A percentile compares a stretch with the other conserved stretches of the same genome.
Conservation (phyloP, 2,888 invertebrate species). For the Lithophane ornitopus region DNA sequence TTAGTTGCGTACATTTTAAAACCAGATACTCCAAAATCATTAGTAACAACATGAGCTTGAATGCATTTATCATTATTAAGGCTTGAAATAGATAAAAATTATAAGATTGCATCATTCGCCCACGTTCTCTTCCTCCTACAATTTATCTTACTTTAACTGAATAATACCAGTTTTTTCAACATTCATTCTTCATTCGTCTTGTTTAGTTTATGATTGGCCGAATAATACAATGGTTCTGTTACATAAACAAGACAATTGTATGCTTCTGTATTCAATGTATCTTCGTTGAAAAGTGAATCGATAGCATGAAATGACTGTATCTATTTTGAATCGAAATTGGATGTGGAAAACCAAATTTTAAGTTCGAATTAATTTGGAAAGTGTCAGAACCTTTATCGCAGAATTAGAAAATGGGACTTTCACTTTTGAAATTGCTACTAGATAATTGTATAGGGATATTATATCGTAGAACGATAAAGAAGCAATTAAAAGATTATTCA, state of each 20-base stretch:
- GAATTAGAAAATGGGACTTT: slow-evolving; percentile 42
- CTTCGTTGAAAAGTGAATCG: slow-evolving; percentile 30
- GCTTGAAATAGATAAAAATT: slow-evolving; percentile 60
- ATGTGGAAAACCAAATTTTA: slow-evolving; percentile 15
- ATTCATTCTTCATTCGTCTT: slow-evolving; percentile 53
- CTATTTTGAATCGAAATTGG: slow-evolving; percentile 22
- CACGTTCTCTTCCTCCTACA: slow-evolving; percentile 44
- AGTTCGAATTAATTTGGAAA: slow-evolving; percentile 20
- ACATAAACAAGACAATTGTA: slow-evolving; percentile 26
- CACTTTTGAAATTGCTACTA: slow-evolving; percentile 60
- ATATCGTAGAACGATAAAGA: slow-evolving; percentile 38
- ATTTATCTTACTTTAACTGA: slow-evolving; percentile 64
- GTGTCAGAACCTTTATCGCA: slow-evolving; percentile 25
- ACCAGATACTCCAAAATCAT: slow-evolving; percentile 33
- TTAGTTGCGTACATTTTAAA: background rate
- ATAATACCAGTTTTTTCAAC: slow-evolving; percentile 57
- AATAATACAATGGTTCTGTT: slow-evolving; percentile 45
- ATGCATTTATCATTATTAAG: slow-evolving; percentile 64
- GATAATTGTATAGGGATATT: slow-evolving; percentile 49
- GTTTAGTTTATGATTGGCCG: slow-evolving; percentile 43
- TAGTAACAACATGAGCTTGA: slow-evolving; percentile 29
- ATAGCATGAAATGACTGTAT: slow-evolving; percentile 32
- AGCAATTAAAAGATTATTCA: slow-evolving; percentile 49
- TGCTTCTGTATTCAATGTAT: slow-evolving; percentile 17
- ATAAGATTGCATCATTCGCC: slow-evolving; percentile 60